Percentiles rank a stretch among this genome's conserved stretches.
Evolutionary conservation across 1,140 invertebrate genomes (phyloP).

Genomic region (Drosophila varians): DNA sequence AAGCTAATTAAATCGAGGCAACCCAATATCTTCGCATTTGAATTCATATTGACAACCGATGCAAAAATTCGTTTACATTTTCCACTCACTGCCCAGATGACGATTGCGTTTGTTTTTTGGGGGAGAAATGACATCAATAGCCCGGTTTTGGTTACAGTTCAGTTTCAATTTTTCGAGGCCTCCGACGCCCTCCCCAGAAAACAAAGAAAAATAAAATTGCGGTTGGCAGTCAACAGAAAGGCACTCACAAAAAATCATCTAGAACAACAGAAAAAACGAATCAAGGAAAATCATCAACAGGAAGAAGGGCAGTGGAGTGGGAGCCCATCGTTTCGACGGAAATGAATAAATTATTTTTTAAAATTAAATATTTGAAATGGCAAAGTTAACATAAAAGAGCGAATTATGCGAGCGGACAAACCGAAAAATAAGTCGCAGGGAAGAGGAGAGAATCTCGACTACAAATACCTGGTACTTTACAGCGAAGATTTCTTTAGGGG

Average conservation of each 20-base stretch:
- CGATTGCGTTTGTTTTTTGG: constrained; percentile 4
- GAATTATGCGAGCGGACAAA: constrained; percentile 64
- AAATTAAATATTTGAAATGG: constrained; percentile 80
- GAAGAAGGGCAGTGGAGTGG: background rate
- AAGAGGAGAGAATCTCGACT: background rate
- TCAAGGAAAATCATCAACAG: constrained; percentile 50
- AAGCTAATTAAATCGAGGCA: constrained; percentile 12
- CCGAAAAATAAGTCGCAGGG: constrained; percentile 5
- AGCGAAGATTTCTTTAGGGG: too few species aligned
- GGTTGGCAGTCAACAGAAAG: constrained; percentile 18
- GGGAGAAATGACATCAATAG: constrained; percentile 65
- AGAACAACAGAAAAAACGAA: constrained; percentile 7
- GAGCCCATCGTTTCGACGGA: constrained; percentile 46
- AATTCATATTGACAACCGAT: constrained; percentile 74
- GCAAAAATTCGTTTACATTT: constrained; percentile 74
- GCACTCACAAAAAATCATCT: background rate
- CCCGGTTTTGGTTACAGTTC: constrained; percentile 73
- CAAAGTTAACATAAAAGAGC: constrained; percentile 73
- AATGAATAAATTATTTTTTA: constrained; percentile 79
- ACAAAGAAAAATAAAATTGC: constrained; percentile 69
- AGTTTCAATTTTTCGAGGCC: constrained; percentile 57
- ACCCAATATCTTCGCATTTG: constrained; percentile 34
- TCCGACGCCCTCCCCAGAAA: background rate
- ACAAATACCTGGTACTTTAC: background rate
- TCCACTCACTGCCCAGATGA: constrained; percentile 22